A percentile compares a stretch with the other conserved stretches of the same genome.
These are phyloP conservation scores for Drosophila prosaltans DNA, from an alignment of 1,140 invertebrate species.

Conservation along the genomic window DNA sequence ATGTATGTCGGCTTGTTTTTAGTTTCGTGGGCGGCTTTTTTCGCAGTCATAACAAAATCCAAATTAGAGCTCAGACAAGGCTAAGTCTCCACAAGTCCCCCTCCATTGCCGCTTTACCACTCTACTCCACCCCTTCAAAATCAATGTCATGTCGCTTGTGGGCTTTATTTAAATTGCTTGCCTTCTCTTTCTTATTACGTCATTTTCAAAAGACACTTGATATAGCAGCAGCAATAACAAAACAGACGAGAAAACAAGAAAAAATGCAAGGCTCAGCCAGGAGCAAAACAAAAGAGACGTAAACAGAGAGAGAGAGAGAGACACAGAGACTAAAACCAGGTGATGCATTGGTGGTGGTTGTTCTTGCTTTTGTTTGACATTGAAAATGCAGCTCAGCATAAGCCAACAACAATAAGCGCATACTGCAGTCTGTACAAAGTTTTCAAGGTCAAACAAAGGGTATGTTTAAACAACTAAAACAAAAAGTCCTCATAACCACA, in stretches of 20 bases:
- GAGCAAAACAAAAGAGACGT: slow-evolving; percentile 1
- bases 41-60: slow-evolving; percentile 10
- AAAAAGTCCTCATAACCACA: slow-evolving; percentile 20
- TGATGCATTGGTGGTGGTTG: slow-evolving; percentile 40
- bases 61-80: slow-evolving; percentile 10
- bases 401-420: slow-evolving; percentile 52
- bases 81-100: background rate
- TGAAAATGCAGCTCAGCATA: slow-evolving; percentile 65
- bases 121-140: slow-evolving; percentile 4
- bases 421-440: slow-evolving; percentile 66
- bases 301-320: background rate
- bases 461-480: slow-evolving; percentile 33
- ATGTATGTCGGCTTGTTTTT: background rate
- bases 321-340: slow-evolving; percentile 1
- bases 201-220: slow-evolving; percentile 63
- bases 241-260: slow-evolving; percentile 24
- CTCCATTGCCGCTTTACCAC: background rate
- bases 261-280: slow-evolving; percentile 26
- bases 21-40: slow-evolving; percentile 1
- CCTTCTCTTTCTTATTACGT: slow-evolving; percentile 53
- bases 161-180: slow-evolving; percentile 1
- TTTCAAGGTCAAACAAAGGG: slow-evolving; percentile 73
- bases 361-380: slow-evolving; percentile 64
- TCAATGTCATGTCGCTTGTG: slow-evolving; percentile 9
- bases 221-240: slow-evolving; percentile 48